Evolutionary conservation across 2,797 vertebrate genomes (phyloP).

Genomic region (Vipera latastei): DNA sequence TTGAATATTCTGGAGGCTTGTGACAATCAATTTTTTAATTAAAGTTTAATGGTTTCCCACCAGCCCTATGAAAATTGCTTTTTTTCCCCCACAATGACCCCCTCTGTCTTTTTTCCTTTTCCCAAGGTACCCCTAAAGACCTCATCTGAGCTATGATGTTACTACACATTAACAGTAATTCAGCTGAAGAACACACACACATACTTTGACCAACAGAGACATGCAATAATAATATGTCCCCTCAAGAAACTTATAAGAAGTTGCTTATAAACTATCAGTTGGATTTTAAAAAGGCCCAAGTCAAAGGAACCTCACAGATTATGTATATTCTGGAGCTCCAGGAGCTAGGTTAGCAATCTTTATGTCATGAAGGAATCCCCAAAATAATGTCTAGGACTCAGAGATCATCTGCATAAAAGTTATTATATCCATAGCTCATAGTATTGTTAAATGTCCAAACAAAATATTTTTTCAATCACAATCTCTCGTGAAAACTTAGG

Average conservation of each 20-base stretch:
- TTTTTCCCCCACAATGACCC: conserved; percentile 25
- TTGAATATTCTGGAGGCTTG: conserved; percentile 44
- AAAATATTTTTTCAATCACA: neutral
- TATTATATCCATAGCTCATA: neutral
- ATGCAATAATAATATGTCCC: neutral
- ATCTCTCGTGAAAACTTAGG: neutral
- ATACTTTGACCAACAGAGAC: neutral
- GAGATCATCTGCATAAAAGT: neutral
- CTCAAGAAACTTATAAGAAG: neutral
- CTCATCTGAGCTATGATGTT: conserved; percentile 1
- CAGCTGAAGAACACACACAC: neutral
- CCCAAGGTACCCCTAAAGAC: conserved; percentile 12
- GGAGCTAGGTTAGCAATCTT: neutral
- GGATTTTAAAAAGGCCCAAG: neutral
- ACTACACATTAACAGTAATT: neutral
- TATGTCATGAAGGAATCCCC: neutral
- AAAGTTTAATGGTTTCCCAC: conserved; percentile 45
- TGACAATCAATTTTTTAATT: conserved; percentile 55
- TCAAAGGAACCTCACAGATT: neutral
- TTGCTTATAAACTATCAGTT: neutral
- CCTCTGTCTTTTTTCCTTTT: neutral
- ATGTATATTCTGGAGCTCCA: neutral
- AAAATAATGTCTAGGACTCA: neutral
- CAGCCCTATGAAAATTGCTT: conserved; percentile 45
- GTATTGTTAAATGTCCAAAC: neutral